Evolutionary conservation across 2,797 vertebrate genomes (phyloP).

Genomic region (Acipenser transmontanus): DNA sequence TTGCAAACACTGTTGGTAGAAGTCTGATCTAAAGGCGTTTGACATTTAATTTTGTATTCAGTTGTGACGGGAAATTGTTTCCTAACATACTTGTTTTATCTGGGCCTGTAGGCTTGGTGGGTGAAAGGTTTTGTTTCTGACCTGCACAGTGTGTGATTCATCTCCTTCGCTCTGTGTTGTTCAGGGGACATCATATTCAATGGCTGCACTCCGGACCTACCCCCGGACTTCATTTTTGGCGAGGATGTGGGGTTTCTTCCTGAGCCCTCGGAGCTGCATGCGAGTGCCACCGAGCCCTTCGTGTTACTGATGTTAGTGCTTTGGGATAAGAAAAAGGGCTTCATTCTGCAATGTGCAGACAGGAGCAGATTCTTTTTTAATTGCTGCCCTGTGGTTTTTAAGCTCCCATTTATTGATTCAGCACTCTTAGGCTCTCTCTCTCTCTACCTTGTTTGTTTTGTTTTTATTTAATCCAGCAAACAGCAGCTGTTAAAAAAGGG

Average conservation of each 20-base stretch:
- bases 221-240: constrained; percentile 97
- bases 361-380: constrained; percentile 2
- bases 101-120: no score
- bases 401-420: not conserved
- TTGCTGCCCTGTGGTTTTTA: not conserved
- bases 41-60: no score
- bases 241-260: constrained; percentile 95
- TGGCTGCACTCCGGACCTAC: constrained; percentile 85
- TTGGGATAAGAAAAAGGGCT: constrained; percentile 15
- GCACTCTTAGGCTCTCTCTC: not conserved
- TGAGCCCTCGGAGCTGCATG: constrained; percentile 83
- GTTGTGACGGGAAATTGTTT: no score
- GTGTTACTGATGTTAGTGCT: not conserved
- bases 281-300: constrained; percentile 52
- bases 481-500: not conserved
- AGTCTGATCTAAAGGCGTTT: no score
- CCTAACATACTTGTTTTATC: no score
- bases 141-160: no score
- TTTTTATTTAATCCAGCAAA: constrained; percentile 1
- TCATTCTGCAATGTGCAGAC: constrained; percentile 26
- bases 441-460: not conserved
- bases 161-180: no score
- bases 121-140: no score
- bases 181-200: constrained; percentile 98
- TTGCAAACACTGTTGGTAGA: no score